Conservation (phyloP, 2,888 invertebrate species). For the Caenorhabditis angaria region DNA sequence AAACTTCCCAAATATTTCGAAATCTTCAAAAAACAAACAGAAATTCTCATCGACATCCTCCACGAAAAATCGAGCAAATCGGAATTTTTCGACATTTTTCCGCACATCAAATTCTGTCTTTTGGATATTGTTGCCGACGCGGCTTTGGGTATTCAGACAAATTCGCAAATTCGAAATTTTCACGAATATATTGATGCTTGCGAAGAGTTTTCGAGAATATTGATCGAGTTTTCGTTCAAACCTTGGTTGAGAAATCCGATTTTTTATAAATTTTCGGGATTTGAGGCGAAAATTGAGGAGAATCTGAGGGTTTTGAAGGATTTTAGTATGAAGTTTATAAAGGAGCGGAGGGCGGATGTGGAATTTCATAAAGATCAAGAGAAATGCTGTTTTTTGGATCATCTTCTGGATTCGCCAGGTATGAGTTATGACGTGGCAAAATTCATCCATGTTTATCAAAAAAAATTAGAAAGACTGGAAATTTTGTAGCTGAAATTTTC, state of each 20-base stretch:
- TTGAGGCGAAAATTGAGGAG: not conserved
- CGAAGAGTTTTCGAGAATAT: conserved; percentile 32
- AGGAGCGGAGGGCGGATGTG: conserved; percentile 22
- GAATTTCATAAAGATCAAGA: conserved; percentile 29
- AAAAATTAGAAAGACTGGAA: too few species aligned
- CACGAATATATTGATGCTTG: conserved; percentile 61
- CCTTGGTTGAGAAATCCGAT: not conserved
- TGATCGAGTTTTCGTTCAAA: not conserved
- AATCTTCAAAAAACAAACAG: conserved; percentile 31
- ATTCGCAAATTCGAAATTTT: conserved; percentile 56
- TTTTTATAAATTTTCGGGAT: not conserved
- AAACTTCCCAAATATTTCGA: conserved; percentile 73
- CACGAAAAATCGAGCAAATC: conserved; percentile 59
- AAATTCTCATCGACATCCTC: conserved; percentile 72
- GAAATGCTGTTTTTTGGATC: conserved; percentile 35
- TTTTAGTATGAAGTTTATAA: conserved; percentile 12
- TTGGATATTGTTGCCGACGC: conserved; percentile 73
- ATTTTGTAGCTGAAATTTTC: too few species aligned
- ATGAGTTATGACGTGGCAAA: too few species aligned
- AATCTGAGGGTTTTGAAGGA: not conserved
- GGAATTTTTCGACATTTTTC: conserved; percentile 74
- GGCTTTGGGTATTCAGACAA: conserved; percentile 63
- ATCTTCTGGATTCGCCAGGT: too few species aligned
- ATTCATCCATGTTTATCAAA: too few species aligned
- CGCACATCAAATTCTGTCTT: conserved; percentile 75